Evolutionary conservation across 2,888 invertebrate species (phyloP).

Genomic region (Apamea monoglypha): DNA sequence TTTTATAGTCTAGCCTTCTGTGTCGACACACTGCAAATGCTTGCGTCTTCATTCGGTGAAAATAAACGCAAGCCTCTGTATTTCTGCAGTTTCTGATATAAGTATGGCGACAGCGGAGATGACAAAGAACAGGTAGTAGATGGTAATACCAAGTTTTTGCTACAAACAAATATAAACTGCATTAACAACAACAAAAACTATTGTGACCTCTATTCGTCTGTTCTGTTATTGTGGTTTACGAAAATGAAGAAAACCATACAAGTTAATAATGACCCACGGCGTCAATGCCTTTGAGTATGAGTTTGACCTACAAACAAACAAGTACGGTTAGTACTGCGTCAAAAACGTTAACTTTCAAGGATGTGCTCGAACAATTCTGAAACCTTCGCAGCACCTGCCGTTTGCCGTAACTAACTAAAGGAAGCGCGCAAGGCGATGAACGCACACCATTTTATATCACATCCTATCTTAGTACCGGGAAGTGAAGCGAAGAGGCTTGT

Average conservation of each 20-base stretch:
- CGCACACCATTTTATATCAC: conserved; percentile 56
- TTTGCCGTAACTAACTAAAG: conserved; percentile 52
- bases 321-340: conserved; percentile 28
- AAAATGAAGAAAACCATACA: conserved; percentile 35
- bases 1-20: neutral
- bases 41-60: neutral
- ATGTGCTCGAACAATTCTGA: conserved; percentile 49
- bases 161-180: neutral
- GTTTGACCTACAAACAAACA: conserved; percentile 41
- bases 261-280: conserved; percentile 2
- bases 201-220: conserved; percentile 27
- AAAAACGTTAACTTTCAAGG: conserved; percentile 61
- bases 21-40: neutral
- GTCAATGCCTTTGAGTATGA: conserved; percentile 27
- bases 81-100: neutral
- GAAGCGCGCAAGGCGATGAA: conserved; percentile 66
- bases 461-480: conserved; percentile 63
- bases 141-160: conserved; percentile 5
- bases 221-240: neutral
- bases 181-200: conserved; percentile 10
- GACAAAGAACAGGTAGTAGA: neutral
- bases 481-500: conserved; percentile 56
- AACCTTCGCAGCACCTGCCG: conserved; percentile 54
- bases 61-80: neutral
- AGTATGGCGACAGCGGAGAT: neutral